Percentiles rank a stretch among this genome's conserved stretches.
Evolutionary conservation across 2,888 invertebrate genomes (phyloP).

Genomic region (Clistopyga incitator): DNA sequence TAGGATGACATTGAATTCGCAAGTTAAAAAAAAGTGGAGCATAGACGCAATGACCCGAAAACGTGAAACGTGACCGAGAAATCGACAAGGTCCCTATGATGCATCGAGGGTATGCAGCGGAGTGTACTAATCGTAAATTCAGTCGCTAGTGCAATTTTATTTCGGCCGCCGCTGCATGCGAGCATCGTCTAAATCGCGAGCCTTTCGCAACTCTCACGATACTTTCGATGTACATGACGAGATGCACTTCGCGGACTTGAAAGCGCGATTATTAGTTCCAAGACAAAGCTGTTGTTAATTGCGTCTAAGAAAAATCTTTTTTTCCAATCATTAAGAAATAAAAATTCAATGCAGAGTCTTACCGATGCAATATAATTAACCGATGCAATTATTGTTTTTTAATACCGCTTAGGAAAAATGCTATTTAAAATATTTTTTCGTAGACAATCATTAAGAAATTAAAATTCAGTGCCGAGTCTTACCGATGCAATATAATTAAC

Average conservation of each 20-base stretch:
- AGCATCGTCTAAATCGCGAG: constrained; percentile 44
- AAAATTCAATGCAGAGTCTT: constrained; percentile 11
- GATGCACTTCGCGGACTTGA: constrained; percentile 6
- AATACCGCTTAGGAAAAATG: not conserved
- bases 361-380: constrained; percentile 25
- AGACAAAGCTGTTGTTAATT: not conserved
- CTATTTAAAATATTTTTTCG: not conserved
- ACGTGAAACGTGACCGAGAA: constrained; percentile 33
- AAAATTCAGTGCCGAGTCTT: constrained; percentile 12
- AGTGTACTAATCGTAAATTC: constrained; percentile 57
- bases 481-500: constrained; percentile 25
- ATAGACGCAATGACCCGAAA: constrained; percentile 35
- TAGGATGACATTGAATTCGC: not conserved
- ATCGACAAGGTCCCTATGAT: constrained; percentile 28
- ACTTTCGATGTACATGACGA: constrained; percentile 32
- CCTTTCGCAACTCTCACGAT: constrained; percentile 60
- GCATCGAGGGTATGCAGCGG: constrained; percentile 4
- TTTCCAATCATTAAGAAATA: not conserved
- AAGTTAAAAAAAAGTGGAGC: not conserved
- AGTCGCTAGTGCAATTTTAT: constrained; percentile 55
- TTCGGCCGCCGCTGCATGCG: constrained; percentile 41
- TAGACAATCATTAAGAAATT: not conserved
- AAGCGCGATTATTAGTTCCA: not conserved
- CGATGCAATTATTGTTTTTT: constrained; percentile 8
- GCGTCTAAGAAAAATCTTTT: not conserved